Percentiles rank a stretch among this genome's conserved stretches.
phyloP scores from a whole-genome alignment of 2,888 invertebrate genomes.

The Rhabditophanes sp. region DNA sequence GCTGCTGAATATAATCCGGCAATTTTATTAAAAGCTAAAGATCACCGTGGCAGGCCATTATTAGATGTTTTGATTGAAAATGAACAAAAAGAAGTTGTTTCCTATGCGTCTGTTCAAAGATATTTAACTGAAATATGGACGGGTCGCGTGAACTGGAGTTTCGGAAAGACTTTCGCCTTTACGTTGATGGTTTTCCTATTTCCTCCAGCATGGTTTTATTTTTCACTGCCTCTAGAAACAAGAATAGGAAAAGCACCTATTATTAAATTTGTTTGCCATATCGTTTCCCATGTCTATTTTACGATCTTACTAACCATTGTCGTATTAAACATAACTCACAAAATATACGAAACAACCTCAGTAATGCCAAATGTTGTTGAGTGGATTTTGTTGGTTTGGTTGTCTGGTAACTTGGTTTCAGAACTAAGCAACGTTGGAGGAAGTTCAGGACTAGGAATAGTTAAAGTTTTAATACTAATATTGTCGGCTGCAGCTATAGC shows the following conservation, averaged over 20 bases:
- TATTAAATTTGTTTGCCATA: constrained; percentile 97
- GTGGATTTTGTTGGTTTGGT: constrained; percentile 38
- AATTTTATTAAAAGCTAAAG: constrained; percentile 79
- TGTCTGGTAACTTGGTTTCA: constrained; percentile 57
- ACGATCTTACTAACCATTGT: constrained; percentile 66
- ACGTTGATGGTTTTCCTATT: constrained; percentile 78
- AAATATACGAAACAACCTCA: constrained; percentile 32
- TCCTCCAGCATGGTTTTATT: constrained; percentile 62
- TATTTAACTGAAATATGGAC: constrained; percentile 54
- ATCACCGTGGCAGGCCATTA: constrained; percentile 73
- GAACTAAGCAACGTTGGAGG: constrained; percentile 95
- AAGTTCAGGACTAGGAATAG: constrained; percentile 54
- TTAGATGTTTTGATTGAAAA: constrained; percentile 68
- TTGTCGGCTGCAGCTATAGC: constrained; percentile 38
- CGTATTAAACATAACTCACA: constrained; percentile 38
- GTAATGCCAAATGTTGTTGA: constrained; percentile 38
- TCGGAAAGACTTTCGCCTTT: constrained; percentile 78
- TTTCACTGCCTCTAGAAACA: constrained; percentile 38
- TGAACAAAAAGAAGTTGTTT: constrained; percentile 56
- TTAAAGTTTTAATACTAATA: constrained; percentile 37
- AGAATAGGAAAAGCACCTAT: constrained; percentile 77
- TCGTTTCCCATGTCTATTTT: constrained; percentile 92
- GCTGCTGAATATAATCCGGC: constrained; percentile 62
- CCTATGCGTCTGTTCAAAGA: constrained; percentile 47
- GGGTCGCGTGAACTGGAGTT: constrained; percentile 86